Percentiles rank a stretch among this genome's conserved stretches.
Conservation (phyloP, 2,797 vertebrate species). For the Ctenopoma kingsleyae region DNA sequence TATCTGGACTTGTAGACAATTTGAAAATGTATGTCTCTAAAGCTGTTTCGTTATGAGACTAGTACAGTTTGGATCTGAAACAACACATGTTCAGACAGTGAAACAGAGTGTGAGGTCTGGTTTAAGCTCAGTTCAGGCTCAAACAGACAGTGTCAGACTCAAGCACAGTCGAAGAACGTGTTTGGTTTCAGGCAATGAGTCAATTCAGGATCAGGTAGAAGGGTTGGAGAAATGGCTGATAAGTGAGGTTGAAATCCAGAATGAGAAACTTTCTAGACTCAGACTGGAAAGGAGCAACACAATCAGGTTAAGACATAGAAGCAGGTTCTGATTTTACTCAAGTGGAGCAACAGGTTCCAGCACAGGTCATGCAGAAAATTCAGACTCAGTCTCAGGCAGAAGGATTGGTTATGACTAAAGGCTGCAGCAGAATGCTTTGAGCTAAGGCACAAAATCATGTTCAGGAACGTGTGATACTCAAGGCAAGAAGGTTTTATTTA, state of each 20-base stretch:
- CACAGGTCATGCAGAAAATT: not conserved
- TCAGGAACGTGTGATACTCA: not conserved
- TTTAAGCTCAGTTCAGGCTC: not conserved
- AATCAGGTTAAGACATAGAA: not conserved
- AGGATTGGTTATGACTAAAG: not conserved
- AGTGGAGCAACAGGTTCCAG: not conserved
- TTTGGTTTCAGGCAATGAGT: not conserved
- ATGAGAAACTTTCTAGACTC: not conserved
- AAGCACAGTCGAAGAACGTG: not conserved
- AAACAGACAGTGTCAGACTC: too few relatives aligned
- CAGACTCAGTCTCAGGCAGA: not conserved
- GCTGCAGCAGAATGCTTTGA: too few relatives aligned
- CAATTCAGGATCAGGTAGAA: not conserved
- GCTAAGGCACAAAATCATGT: not conserved
- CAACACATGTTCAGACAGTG: not conserved
- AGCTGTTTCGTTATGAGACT: not conserved
- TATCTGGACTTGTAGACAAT: too few relatives aligned
- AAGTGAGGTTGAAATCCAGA: too few relatives aligned
- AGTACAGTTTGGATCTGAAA: not conserved
- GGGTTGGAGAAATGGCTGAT: too few relatives aligned
- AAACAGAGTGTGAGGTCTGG: not conserved
- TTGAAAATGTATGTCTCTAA: not conserved
- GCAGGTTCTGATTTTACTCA: constrained; percentile 2
- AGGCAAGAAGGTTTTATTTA: not conserved
- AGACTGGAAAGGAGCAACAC: not conserved